Base-by-base conservation (phyloP, 37 sponge, comb jelly and placozoan genomes). In the Crambe crambe region DNA sequence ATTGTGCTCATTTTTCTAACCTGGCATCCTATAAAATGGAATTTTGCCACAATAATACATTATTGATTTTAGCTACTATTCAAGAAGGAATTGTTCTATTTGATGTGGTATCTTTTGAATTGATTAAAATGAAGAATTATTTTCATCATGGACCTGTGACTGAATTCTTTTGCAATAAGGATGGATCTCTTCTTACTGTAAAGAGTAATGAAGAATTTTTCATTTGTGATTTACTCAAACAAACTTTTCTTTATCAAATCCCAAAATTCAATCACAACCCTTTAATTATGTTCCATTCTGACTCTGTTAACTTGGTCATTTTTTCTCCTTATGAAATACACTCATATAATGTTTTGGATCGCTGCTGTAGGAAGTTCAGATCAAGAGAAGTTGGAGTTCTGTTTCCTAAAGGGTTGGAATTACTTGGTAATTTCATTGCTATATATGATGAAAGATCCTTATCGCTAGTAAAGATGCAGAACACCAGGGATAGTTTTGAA, bases 381-480 rank as follows among this genome's bases (percentile, higher is more conserved):
- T 41, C 1, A 37, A 51, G 23, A 4, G 69, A 56, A 44, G 41
- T 51, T 75, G 47, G 76, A n/a, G n/a, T n/a, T n/a, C n/a, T n/a
- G n/a, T n/a, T n/a, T n/a, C n/a, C n/a, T n/a, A n/a, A n/a, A n/a
- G n/a, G n/a, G n/a, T n/a, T n/a, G n/a, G n/a, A n/a, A n/a, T n/a
- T n/a, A n/a, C n/a, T n/a, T n/a, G 56, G 31, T n/a, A 56, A 42
- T 37, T 23, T 80, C n/a, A 67, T 79, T 80, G 68, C 81, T 36
- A 54, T 86, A 2, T 86, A 80, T 68, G 82, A 87, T 51, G 68
- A 70, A 54, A 75, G 81, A 36, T 74, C 76, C 27, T n/a, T 81
- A 1, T 31, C 75, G 0, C 47, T 87, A 37, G 25, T 87, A 61
- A 72, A 75, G 30, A 17, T 32, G 10, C 2, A 32, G 35, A 34